Percentiles rank a stretch among this genome's conserved stretches.
phyloP scores from a whole-genome alignment of 2,797 vertebrate species.

The Ceryle rudis region DNA sequence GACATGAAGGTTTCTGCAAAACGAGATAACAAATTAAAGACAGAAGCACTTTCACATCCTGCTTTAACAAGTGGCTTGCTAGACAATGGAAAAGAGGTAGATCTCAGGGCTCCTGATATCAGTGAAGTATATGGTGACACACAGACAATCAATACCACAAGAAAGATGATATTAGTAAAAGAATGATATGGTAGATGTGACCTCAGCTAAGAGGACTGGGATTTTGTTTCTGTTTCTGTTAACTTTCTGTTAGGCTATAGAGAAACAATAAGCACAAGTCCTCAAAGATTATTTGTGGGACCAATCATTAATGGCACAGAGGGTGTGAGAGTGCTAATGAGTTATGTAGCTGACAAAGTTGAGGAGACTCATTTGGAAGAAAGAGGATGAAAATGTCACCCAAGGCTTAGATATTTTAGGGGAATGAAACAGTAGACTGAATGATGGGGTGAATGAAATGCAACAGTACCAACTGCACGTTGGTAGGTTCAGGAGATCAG shows the following conservation, averaged over 20 bases:
- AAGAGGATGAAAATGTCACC: not conserved
- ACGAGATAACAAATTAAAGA: not conserved
- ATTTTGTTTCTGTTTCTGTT: not conserved
- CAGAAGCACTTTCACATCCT: not conserved
- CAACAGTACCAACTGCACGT: fast-evolving
- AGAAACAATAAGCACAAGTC: not conserved
- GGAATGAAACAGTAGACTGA: not conserved
- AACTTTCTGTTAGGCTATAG: not conserved
- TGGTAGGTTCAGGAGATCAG: not conserved
- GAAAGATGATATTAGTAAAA: not conserved
- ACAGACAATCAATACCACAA: not conserved
- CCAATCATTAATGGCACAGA: not conserved
- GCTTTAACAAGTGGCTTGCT: not conserved
- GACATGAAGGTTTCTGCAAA: not conserved
- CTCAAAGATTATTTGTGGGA: not conserved
- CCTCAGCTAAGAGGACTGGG: not conserved
- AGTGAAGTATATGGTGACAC: not conserved
- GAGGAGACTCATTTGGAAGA: not conserved
- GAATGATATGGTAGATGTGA: not conserved
- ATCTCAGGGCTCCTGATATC: not conserved
- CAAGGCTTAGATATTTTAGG: not conserved
- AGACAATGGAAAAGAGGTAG: not conserved
- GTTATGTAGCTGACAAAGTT: not conserved
- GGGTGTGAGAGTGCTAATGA: not conserved
- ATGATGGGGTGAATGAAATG: not conserved